phyloP scores from a whole-genome alignment of 2,888 invertebrate genomes.

The Cosmorhoe ocellata region DNA sequence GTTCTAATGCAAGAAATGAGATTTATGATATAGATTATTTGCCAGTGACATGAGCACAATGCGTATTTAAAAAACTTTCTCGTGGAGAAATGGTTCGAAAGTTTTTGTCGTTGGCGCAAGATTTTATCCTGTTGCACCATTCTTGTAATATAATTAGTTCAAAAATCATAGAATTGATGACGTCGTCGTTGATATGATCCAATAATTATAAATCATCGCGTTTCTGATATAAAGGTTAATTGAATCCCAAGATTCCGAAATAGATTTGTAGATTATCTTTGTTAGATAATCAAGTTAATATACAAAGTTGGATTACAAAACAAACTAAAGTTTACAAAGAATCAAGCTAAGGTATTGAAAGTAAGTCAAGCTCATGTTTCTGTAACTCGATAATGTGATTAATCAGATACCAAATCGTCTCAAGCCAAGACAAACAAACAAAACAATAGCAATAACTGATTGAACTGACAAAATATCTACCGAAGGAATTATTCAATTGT shows the following conservation, averaged over 20 bases:
- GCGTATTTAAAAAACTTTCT: slow-evolving; percentile 67
- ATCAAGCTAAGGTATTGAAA: background rate
- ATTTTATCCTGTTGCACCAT: slow-evolving; percentile 59
- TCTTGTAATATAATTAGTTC: no score
- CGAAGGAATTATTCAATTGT: slow-evolving; percentile 49
- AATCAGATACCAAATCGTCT: slow-evolving; percentile 19
- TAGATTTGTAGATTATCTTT: no score
- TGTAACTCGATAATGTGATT: slow-evolving; percentile 16
- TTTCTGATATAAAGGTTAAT: no score
- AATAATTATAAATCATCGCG: no score
- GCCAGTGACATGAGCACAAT: slow-evolving; percentile 74
- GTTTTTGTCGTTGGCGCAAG: slow-evolving; percentile 47
- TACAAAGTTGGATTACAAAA: no score
- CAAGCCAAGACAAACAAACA: slow-evolving; percentile 22
- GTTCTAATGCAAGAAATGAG: slow-evolving; percentile 67
- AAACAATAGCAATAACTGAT: slow-evolving; percentile 32
- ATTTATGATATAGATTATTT: slow-evolving; percentile 70
- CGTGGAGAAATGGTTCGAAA: slow-evolving; percentile 72
- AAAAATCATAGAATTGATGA: no score
- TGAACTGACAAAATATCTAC: slow-evolving; percentile 34
- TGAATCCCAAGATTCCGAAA: no score
- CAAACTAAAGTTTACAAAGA: no score
- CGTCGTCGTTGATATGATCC: no score
- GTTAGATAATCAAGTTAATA: no score
- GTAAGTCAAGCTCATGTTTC: slow-evolving; percentile 11